Base-by-base conservation (phyloP, 2,888 invertebrate genomes). In the Drosophila atroscutellata region DNA sequence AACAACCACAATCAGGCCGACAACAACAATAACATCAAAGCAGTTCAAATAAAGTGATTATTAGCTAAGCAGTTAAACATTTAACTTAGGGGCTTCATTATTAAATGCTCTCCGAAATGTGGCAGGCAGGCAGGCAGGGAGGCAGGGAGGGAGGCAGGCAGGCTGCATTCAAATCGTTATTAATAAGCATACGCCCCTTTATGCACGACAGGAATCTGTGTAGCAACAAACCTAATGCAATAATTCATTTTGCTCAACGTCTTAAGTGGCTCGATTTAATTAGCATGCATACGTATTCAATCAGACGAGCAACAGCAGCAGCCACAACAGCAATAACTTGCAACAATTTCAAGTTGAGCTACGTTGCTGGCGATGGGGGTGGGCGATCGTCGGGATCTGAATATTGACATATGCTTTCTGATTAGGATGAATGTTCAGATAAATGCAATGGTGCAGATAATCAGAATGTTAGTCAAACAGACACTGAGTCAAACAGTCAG, bases 271-370 rank as follows among this genome's bases (percentile, higher is more conserved):
- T 86, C 61, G 59, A 83, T 81, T 77, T 66, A 81, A 86, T 80
- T 82, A 79, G 71, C 75, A 72, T 64, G 63, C 51, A 81, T 77
- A 77, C 74, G 70, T 81, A 75, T 86, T 80, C 81, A 79, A 81
- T 82, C 80, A 73, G 47, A 45, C 42, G 47, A 54, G 11, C 37
- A 51, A 20, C 30, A 30, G 26, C 51, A 60, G 20, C 18, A 60
- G n/a, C 37, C 13, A 13, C 24, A n/a, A 39, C 13, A 39, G n/a
- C n/a, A 15, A 42, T n/a, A 32, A 30, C 32, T 20, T 18, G 39
- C 39, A 39, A 51, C 50, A 66, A 28, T 20, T 24, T 9, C 13
- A 36, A 34, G 11, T 13, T 26, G 26, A n/a, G 37, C 18, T 20
- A 8, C 49, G n/a, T 7, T 42, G 20, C 42, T 3, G 3, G 20